Evolutionary conservation across 2,113 vertebrate species (phyloP).

Genomic region (Cyprichromis sp.): DNA sequence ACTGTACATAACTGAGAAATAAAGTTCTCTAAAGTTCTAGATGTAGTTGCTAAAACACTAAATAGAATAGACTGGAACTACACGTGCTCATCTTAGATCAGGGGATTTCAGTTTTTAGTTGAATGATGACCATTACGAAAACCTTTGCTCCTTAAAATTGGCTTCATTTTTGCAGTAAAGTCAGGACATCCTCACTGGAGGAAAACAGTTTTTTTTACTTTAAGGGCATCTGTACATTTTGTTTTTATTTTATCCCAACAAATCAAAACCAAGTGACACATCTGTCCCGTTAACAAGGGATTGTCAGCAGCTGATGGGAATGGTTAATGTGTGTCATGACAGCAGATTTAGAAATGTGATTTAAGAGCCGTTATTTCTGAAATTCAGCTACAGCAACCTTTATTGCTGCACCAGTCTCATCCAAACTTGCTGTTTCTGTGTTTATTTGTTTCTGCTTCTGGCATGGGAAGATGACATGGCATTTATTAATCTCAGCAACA

Average conservation of each 20-base stretch:
- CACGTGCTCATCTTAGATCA: not conserved
- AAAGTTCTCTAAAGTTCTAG: not conserved
- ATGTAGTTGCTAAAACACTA: not conserved
- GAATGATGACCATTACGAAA: not conserved
- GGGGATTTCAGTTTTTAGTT: not conserved
- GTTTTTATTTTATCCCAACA: not conserved
- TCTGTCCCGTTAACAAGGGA: not conserved
- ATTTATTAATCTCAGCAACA: not conserved
- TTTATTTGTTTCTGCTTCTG: not conserved
- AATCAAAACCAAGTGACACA: not conserved
- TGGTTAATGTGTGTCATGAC: not conserved
- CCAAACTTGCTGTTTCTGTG: not conserved
- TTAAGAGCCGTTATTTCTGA: not conserved
- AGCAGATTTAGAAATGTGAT: not conserved
- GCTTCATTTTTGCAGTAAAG: not conserved
- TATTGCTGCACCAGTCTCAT: not conserved
- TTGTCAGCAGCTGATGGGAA: not conserved
- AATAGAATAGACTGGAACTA: not conserved
- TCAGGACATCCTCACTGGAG: not conserved
- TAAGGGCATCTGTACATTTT: not conserved
- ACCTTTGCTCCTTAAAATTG: not conserved
- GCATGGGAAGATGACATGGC: not conserved
- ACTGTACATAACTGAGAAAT: not conserved
- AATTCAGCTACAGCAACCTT: not conserved
- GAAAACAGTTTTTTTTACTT: not conserved